Evolutionary conservation across 1,140 invertebrate species (phyloP).

Genomic region (Pseudomyrmex dendroicus): DNA sequence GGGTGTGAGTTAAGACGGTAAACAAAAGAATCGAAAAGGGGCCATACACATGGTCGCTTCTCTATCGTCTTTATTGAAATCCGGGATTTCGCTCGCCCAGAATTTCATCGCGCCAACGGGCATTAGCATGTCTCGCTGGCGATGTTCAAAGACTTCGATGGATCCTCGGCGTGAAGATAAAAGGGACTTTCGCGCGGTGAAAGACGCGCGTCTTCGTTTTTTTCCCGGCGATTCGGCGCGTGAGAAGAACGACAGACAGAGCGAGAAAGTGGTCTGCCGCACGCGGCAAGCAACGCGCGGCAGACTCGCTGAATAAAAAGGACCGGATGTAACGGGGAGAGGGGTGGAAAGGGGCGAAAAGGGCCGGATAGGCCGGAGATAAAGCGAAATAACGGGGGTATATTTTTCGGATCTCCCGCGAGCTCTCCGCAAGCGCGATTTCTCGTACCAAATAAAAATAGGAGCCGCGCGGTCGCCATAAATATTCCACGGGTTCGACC

Average conservation of each 20-base stretch:
- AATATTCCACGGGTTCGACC: conserved; percentile 70
- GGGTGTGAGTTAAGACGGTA: conserved; percentile 15
- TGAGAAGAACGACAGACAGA: not conserved
- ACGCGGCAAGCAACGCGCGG: conserved; percentile 29
- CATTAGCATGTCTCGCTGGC: conserved; percentile 55
- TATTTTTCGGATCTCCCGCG: conserved; percentile 57
- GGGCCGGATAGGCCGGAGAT: conserved; percentile 37
- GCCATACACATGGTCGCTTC: not conserved
- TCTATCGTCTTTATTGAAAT: conserved; percentile 60
- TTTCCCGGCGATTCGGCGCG: not conserved
- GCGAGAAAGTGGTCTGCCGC: not conserved
- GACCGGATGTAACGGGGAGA: conserved; percentile 4
- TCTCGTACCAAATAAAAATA: conserved; percentile 74
- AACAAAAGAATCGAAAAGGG: conserved; percentile 53
- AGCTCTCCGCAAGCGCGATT: conserved; percentile 56
- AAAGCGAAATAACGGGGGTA: conserved; percentile 56
- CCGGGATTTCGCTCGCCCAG: conserved; percentile 35
- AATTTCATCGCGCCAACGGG: conserved; percentile 51
- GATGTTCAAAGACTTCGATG: conserved; percentile 47
- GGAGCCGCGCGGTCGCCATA: conserved; percentile 64
- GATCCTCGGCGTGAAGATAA: conserved; percentile 37
- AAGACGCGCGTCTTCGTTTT: conserved; percentile 28
- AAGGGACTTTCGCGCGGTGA: conserved; percentile 35
- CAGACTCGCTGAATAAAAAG: conserved; percentile 45
- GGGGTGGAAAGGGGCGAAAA: no score